Percentiles rank a stretch among this genome's conserved stretches.
phyloP scores from a whole-genome alignment of 1,140 invertebrate species.

The Orussus abietinus region DNA sequence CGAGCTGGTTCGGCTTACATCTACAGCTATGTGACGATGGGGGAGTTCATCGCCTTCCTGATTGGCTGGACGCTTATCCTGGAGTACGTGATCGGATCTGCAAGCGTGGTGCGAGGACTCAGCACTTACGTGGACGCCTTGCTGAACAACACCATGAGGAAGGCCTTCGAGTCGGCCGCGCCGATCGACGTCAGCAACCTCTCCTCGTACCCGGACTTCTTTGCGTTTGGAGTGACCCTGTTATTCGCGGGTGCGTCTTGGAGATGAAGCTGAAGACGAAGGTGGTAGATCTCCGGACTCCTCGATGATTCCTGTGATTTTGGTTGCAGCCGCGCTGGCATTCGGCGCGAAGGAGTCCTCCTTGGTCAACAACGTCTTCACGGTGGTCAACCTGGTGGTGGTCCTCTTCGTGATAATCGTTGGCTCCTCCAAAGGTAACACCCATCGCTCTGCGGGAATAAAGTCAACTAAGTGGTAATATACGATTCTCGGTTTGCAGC shows the following conservation, averaged over 20 bases:
- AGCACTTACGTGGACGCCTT: constrained; percentile 70
- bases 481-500: too few relatives aligned
- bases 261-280: neutral
- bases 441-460: too few relatives aligned
- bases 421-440: constrained; percentile 65
- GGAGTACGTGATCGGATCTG: constrained; percentile 86
- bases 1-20: constrained; percentile 85
- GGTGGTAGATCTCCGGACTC: neutral
- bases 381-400: constrained; percentile 66
- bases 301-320: constrained; percentile 1
- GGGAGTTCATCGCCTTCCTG: constrained; percentile 75
- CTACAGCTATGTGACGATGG: constrained; percentile 86
- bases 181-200: constrained; percentile 58
- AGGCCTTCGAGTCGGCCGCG: constrained; percentile 57
- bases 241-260: constrained; percentile 54
- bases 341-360: constrained; percentile 76
- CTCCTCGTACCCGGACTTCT: constrained; percentile 66
- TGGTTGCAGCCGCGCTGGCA: constrained; percentile 49
- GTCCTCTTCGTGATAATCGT: constrained; percentile 69
- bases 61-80: constrained; percentile 88
- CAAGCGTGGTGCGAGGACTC: constrained; percentile 71
- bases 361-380: constrained; percentile 72
- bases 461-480: too few relatives aligned
- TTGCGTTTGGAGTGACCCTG: constrained; percentile 60
- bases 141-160: constrained; percentile 60